phyloP scores from a whole-genome alignment of 2,797 vertebrate genomes.

The Hoplostethus atlanticus region DNA sequence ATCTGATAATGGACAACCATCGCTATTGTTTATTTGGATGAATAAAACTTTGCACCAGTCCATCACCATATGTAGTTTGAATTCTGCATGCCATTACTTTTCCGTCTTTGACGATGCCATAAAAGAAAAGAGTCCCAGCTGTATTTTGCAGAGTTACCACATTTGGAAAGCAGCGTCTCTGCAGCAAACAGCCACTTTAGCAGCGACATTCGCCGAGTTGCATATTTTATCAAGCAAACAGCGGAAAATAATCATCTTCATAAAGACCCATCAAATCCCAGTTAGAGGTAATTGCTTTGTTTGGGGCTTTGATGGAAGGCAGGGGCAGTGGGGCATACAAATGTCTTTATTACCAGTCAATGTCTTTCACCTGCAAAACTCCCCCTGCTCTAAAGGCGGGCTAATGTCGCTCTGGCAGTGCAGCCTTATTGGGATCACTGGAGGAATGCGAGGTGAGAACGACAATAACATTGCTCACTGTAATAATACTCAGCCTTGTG shows the following conservation, averaged over 20 bases:
- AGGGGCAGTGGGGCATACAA: conserved; percentile 17
- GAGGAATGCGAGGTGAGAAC: conserved; percentile 29
- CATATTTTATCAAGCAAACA: conserved; percentile 30
- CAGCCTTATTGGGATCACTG: conserved; percentile 7
- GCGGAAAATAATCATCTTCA: conserved; percentile 31
- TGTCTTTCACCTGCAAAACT: conserved; percentile 36
- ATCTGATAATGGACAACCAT: no score
- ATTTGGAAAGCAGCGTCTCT: conserved; percentile 7
- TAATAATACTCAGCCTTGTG: conserved; percentile 28
- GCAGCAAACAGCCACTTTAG: conserved; percentile 13
- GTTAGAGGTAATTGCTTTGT: conserved; percentile 38
- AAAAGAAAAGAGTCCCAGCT: background rate
- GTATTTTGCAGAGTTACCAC: conserved; percentile 12
- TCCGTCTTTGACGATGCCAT: no score
- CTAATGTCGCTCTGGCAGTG: conserved; percentile 16
- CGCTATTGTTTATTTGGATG: no score
- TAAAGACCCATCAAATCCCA: conserved; percentile 43
- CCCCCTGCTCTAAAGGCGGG: conserved; percentile 21
- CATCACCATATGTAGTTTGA: no score
- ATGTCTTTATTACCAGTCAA: conserved; percentile 33
- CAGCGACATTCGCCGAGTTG: conserved; percentile 22
- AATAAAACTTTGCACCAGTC: no score
- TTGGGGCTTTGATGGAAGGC: conserved; percentile 35
- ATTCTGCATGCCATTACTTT: no score
- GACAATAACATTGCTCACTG: conserved; percentile 26